These are phyloP conservation scores for Cephonodes hylas DNA, from an alignment of 2,888 invertebrate species.

Conservation along the genomic window DNA sequence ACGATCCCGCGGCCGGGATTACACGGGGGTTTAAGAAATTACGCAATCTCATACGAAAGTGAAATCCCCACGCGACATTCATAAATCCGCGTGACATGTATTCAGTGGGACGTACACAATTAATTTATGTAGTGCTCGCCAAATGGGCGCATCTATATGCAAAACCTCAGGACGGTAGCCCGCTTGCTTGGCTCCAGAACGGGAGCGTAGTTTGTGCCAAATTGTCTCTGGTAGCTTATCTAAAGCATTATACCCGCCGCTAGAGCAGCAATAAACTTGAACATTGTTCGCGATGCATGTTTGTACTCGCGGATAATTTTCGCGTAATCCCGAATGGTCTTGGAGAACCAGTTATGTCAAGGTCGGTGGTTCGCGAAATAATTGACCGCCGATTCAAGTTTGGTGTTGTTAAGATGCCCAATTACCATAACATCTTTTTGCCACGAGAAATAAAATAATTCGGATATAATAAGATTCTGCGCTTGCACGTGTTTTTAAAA, in stretches of 20 bases:
- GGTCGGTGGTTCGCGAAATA: neutral
- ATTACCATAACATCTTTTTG: neutral
- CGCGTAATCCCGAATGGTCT: constrained; percentile 24
- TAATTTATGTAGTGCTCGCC: constrained; percentile 75
- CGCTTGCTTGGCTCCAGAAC: constrained; percentile 72
- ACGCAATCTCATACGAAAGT: constrained; percentile 31
- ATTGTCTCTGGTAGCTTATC: constrained; percentile 79
- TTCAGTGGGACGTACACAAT: constrained; percentile 69
- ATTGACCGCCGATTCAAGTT: neutral
- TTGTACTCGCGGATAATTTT: constrained; percentile 49
- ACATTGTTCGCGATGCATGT: constrained; percentile 62
- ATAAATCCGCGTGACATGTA: constrained; percentile 55
- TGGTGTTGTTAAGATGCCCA: neutral
- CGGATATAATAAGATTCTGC: neutral
- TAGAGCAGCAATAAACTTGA: constrained; percentile 68
- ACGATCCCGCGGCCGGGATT: neutral
- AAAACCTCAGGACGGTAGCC: constrained; percentile 65
- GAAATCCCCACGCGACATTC: constrained; percentile 34
- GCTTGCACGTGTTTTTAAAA: too few species aligned
- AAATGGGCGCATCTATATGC: constrained; percentile 78
- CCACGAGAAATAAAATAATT: neutral
- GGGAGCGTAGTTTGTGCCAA: constrained; percentile 76
- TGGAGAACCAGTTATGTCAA: constrained; percentile 10
- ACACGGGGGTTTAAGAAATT: constrained; percentile 10
- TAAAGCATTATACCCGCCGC: constrained; percentile 71